phyloP scores from a whole-genome alignment of 1,140 invertebrate genomes.

The Triops longicaudatus region DNA sequence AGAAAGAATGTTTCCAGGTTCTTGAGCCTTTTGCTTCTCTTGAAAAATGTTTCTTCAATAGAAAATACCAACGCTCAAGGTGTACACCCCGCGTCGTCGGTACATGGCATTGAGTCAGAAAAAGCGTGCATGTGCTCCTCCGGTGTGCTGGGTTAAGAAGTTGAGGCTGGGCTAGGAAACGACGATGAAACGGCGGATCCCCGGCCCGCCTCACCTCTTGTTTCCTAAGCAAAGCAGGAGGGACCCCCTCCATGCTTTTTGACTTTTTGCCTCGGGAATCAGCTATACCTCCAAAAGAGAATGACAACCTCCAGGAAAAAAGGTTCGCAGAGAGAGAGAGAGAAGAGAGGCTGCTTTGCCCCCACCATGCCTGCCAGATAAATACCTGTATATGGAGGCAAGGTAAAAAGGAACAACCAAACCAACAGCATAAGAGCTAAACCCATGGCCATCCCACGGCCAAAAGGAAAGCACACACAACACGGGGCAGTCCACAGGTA shows the following conservation, averaged over 20 bases:
- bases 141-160: not conserved
- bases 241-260: slow-evolving; percentile 14
- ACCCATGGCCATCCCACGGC: not conserved
- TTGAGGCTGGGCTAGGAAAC: not conserved
- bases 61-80: not conserved
- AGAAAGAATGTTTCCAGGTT: slow-evolving; percentile 12
- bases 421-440: not conserved
- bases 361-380: not conserved
- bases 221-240: slow-evolving; percentile 14
- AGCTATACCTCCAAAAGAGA: slow-evolving; percentile 4
- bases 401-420: not conserved
- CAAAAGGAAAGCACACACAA: not conserved
- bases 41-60: not conserved
- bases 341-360: not conserved
- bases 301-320: slow-evolving; percentile 12
- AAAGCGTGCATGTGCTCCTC: slow-evolving; percentile 8
- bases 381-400: slow-evolving; percentile 15
- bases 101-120: not conserved
- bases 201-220: not conserved
- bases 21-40: not conserved
- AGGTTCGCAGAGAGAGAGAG: not conserved
- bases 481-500: slow-evolving; percentile 3
- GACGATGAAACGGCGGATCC: slow-evolving; percentile 6
- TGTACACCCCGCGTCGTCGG: not conserved
- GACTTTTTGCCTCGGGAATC: slow-evolving; percentile 14